Evolutionary conservation across 2,888 invertebrate genomes (phyloP).

Genomic region (Polyommatus iphigenia): DNA sequence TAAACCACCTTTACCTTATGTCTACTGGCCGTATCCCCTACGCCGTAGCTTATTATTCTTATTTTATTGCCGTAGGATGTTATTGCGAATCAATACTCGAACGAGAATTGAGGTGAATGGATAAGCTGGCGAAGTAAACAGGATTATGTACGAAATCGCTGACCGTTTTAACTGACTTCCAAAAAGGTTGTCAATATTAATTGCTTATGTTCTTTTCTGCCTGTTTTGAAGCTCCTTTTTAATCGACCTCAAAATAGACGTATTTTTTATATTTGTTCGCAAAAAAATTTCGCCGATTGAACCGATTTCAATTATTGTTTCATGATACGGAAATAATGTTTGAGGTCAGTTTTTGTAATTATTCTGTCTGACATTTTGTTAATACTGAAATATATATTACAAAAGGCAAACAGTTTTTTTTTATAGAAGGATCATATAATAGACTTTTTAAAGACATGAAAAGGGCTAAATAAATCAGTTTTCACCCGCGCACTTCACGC

Average conservation of each 20-base stretch:
- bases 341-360: too few species aligned
- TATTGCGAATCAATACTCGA: slow-evolving; percentile 11
- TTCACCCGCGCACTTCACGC: background rate
- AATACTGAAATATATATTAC: too few species aligned
- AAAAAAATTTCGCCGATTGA: too few species aligned
- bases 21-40: background rate
- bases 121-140: background rate
- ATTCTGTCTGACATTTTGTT: too few species aligned
- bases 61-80: slow-evolving; percentile 10
- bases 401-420: too few species aligned
- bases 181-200: background rate
- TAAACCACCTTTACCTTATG: background rate
- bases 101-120: background rate
- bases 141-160: background rate
- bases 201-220: background rate
- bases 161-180: background rate
- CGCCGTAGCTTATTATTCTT: background rate
- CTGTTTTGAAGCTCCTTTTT: too few species aligned
- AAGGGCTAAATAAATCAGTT: background rate
- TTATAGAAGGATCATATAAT: too few species aligned
- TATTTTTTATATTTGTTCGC: too few species aligned
- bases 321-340: too few species aligned
- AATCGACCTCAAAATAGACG: too few species aligned
- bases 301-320: too few species aligned
- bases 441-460: background rate